Percentiles rank a stretch among this genome's conserved stretches.
These are phyloP conservation scores for Diceros bicornis DNA, from an alignment of 2,797 vertebrate species.

Conservation along the genomic window DNA sequence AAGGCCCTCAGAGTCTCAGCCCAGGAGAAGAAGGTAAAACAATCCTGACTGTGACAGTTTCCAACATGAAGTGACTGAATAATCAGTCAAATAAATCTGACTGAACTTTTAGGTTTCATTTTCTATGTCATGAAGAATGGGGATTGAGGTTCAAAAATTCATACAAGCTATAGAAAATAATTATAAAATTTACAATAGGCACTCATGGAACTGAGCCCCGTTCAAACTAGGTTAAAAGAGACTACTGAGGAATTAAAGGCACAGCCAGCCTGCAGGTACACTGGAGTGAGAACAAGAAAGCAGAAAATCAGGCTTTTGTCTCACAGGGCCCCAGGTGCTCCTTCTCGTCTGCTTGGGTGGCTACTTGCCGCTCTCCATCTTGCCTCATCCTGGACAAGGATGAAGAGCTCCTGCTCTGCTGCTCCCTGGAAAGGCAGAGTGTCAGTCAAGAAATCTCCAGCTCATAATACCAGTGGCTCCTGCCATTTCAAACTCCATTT, in stretches of 20 bases:
- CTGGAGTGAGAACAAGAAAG: background rate
- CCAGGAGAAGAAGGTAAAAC: background rate
- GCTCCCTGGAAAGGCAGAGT: background rate
- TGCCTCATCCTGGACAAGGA: background rate
- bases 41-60: conserved; percentile 5
- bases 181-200: background rate
- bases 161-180: background rate
- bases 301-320: background rate
- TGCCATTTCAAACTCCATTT: conserved; percentile 60
- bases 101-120: conserved; percentile 41
- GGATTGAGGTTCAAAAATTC: background rate
- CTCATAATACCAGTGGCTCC: background rate
- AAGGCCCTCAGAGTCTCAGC: background rate
- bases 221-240: background rate
- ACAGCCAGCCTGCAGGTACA: background rate
- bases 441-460: conserved; percentile 35
- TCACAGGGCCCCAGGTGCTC: background rate
- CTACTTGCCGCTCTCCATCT: background rate
- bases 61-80: background rate
- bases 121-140: conserved; percentile 31
- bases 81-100: conserved; percentile 7
- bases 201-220: background rate
- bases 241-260: background rate
- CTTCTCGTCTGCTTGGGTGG: background rate
- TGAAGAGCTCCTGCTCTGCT: background rate